Conservation (phyloP, 2,113 vertebrate species). For the Lucifuga dentata region DNA sequence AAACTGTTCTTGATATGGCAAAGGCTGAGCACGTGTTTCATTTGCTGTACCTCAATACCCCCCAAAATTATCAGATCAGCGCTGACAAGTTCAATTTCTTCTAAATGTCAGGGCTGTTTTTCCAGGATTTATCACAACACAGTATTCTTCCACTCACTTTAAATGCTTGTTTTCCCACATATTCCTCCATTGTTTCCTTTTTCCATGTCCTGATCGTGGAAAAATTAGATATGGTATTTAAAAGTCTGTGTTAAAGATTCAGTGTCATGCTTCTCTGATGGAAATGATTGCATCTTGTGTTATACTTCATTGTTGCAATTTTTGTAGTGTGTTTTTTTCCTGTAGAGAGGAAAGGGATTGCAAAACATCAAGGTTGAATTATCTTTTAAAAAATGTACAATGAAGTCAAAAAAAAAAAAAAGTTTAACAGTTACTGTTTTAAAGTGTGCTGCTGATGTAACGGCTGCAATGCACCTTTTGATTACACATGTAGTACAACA, state of each 20-base stretch:
- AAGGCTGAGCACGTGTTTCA: no score
- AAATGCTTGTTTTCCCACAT: background rate
- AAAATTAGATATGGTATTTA: conserved; percentile 17
- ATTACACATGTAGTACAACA: no score
- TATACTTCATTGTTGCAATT: conserved; percentile 17
- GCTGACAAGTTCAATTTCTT: no score
- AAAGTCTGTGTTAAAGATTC: conserved; percentile 12
- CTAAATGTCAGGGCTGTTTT: background rate
- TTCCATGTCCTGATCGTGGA: background rate
- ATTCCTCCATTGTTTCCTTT: background rate
- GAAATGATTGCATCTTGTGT: conserved; percentile 1
- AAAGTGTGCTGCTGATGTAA: no score
- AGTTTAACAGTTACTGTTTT: no score
- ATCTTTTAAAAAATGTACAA: conserved; percentile 13
- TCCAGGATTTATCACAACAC: background rate
- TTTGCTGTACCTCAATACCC: no score
- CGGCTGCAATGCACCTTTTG: no score
- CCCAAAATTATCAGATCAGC: no score
- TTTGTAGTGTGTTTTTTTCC: conserved; percentile 21
- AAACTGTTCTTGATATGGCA: no score
- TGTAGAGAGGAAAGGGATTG: conserved; percentile 78
- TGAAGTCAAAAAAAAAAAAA: conserved; percentile 36
- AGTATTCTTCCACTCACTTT: conserved; percentile 4
- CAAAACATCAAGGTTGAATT: conserved; percentile 28
- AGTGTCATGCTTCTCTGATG: conserved; percentile 7